Evolutionary conservation across 1,140 invertebrate genomes (phyloP).

Genomic region (Pollicipes pollicipes): DNA sequence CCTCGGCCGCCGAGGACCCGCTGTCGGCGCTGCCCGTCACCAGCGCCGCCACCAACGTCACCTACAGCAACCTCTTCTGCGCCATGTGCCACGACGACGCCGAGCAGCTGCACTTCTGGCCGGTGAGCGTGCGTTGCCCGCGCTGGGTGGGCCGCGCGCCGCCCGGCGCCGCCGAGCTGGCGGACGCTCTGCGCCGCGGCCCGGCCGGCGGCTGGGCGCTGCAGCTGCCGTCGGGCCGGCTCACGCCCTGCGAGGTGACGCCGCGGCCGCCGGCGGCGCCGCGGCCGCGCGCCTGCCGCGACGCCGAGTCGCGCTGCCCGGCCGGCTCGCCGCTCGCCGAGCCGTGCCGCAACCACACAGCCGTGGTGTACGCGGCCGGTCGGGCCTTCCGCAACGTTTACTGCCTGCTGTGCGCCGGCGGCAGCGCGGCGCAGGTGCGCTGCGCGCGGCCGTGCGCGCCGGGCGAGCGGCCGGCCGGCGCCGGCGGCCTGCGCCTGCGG

Average conservation of each 20-base stretch:
- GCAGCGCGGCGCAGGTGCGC: not conserved
- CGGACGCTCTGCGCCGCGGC: not conserved
- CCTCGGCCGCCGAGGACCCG: slow-evolving; percentile 7
- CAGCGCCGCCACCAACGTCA: not conserved
- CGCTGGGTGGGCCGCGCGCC: slow-evolving; percentile 1
- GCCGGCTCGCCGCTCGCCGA: not conserved
- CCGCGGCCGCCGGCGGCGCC: no score
- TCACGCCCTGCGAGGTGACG: not conserved
- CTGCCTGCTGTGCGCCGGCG: not conserved
- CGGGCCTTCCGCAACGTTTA: not conserved
- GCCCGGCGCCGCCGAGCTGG: not conserved
- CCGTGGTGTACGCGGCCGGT: not conserved
- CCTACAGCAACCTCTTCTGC: not conserved
- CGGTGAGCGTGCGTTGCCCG: not conserved
- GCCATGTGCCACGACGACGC: slow-evolving; percentile 6
- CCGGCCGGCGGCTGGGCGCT: not conserved
- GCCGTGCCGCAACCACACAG: not conserved
- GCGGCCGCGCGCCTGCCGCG: not conserved
- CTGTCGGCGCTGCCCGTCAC: slow-evolving; percentile 7
- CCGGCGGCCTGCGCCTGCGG: not conserved
- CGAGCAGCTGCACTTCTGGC: slow-evolving; percentile 7
- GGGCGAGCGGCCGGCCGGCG: not conserved
- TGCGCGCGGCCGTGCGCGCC: not conserved
- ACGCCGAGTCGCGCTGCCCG: not conserved
- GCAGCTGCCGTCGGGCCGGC: not conserved